These are phyloP conservation scores for Lepeophtheirus salmonis DNA, from an alignment of 1,140 invertebrate genomes.

Conservation along the genomic window DNA sequence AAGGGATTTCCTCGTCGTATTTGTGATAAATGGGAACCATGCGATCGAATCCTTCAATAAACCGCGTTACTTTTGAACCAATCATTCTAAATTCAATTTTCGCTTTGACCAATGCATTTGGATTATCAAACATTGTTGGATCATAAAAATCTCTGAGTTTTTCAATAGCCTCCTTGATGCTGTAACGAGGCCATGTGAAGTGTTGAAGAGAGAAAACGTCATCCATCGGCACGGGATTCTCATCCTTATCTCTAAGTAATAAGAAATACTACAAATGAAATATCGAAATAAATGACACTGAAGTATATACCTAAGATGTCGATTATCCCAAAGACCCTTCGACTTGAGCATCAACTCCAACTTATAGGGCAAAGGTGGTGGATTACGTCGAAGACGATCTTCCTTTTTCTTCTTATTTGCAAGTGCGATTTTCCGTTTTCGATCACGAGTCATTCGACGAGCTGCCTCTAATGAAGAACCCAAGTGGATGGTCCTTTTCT, in stretches of 20 bases:
- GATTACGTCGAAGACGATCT: constrained; percentile 12
- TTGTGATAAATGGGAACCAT: constrained; percentile 9
- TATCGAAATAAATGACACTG: too few species aligned
- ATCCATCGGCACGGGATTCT: neutral
- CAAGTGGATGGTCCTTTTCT: constrained; percentile 8
- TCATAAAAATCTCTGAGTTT: neutral
- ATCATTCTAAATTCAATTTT: neutral
- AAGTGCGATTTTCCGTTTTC: constrained; percentile 11
- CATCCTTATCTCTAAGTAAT: neutral
- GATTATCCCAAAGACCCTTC: constrained; percentile 1
- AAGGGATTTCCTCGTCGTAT: neutral
- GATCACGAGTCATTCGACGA: constrained; percentile 6
- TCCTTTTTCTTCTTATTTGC: constrained; percentile 19
- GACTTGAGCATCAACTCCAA: constrained; percentile 8
- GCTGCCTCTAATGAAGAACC: constrained; percentile 3
- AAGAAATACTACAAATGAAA: neutral
- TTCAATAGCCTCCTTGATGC: neutral
- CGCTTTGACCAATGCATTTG: neutral
- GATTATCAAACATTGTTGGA: constrained; percentile 3
- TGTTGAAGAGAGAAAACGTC: neutral
- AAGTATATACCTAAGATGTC: neutral
- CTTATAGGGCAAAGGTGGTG: constrained; percentile 14
- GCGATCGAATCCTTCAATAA: constrained; percentile 10
- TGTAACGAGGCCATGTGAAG: neutral
- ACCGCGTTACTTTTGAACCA: neutral